Evolutionary conservation across 2,797 vertebrate genomes (phyloP), one percentile per base, ranked within the genome.

Genomic region (Centroberyx gerrardi): DNA sequence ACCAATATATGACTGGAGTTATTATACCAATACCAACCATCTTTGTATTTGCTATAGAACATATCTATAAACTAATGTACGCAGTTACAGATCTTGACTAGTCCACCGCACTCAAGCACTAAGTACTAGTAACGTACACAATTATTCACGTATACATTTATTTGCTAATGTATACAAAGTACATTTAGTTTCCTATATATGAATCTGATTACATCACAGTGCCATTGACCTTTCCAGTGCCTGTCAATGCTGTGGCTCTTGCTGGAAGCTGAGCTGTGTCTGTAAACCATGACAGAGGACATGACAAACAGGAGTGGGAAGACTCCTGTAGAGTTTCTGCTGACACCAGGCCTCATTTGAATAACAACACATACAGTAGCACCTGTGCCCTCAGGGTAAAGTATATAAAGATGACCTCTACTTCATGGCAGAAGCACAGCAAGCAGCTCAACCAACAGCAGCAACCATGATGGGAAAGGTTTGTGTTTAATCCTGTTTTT

Each of bases 391-490:
- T 46, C 67, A 61, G 40, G 61, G 58, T 74, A 46, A 76, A 62
- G 62, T 86, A 90, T 93, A 91, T 89, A 93, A 91, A 85, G 55
- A 76, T 80, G 71, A 40, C 53, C 46, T 36, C 52, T 1, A 31
- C 15, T 51, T 61, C 44, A 12, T 66, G 18, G 40, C 59, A 70
- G 59, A 53, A 69, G 59, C 52, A 78, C 59, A 81, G 17, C 33
- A 74, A 62, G 55, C 27, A 1, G 7, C 82, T 74, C 44, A 81
- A 80, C 31, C 63, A 38, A 13, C 64, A 66, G 36, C 65, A 54
- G 65, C 74, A 74, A 66, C 63, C 78, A 89, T 36, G 5, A 94
- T 93, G 93, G 93, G 91, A 60, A 94, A 95, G 93, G 93, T 94
- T 70, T 40, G 91, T 90, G 52, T 69, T 42, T 28, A 22, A 0